phyloP scores from a whole-genome alignment of 2,797 vertebrate species.

The Chaetophractus vellerosus region DNA sequence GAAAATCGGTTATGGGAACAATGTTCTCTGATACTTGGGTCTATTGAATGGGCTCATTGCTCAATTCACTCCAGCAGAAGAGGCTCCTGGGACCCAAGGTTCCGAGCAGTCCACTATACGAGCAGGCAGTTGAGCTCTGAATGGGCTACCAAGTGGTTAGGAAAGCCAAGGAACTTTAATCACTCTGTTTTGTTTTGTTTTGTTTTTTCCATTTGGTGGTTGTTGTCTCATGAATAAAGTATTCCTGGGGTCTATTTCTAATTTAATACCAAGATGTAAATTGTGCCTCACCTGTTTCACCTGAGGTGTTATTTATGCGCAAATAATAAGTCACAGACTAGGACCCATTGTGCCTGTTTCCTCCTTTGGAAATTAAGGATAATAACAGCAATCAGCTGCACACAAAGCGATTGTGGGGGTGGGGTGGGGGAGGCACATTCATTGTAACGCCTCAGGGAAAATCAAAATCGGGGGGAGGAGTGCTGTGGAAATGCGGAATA shows the following conservation, averaged over 20 bases:
- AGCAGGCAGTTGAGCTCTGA: neutral
- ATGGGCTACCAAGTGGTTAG: neutral
- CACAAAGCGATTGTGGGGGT: neutral
- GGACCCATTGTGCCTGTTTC: neutral
- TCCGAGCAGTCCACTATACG: neutral
- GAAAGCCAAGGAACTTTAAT: conserved; percentile 7
- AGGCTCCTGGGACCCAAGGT: neutral
- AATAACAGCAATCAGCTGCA: conserved; percentile 58
- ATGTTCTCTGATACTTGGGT: neutral
- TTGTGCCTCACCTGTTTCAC: conserved; percentile 66
- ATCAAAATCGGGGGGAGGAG: neutral
- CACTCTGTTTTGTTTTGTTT: neutral
- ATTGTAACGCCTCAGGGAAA: neutral
- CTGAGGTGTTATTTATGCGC: conserved; percentile 68
- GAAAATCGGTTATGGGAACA: neutral
- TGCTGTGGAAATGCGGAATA: neutral
- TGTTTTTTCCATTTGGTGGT: neutral
- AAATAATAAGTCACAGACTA: conserved; percentile 37
- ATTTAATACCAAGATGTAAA: conserved; percentile 77
- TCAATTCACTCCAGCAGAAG: neutral
- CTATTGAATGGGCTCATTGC: too few relatives aligned
- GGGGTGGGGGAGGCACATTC: neutral
- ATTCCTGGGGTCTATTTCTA: conserved; percentile 66
- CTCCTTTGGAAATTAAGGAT: conserved; percentile 71
- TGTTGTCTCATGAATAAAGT: conserved; percentile 61